A percentile compares a stretch with the other conserved stretches of the same genome.
phyloP scores from a whole-genome alignment of 2,888 invertebrate genomes.

The Lithophane leautieri region DNA sequence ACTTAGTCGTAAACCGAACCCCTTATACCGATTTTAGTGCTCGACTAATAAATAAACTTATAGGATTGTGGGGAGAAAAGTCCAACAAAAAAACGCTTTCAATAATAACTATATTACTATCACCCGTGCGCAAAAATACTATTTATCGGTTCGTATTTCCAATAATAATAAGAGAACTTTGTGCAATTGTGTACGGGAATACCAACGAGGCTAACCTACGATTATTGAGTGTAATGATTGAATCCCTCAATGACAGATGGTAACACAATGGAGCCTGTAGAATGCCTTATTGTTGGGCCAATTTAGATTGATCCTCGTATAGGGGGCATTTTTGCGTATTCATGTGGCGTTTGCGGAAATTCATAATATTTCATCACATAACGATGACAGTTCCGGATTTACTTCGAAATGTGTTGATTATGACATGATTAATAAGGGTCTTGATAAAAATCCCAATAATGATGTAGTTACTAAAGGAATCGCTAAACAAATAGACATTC shows the following conservation, averaged over 20 bases:
- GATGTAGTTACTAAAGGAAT: constrained; percentile 33
- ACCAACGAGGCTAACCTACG: constrained; percentile 77
- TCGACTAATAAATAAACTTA: constrained; percentile 87
- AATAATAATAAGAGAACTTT: constrained; percentile 80
- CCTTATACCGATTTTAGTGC: constrained; percentile 84
- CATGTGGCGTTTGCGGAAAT: constrained; percentile 74
- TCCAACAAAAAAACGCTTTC: constrained; percentile 72
- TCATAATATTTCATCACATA: constrained; percentile 76
- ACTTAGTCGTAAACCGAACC: constrained; percentile 84
- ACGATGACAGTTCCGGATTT: constrained; percentile 76
- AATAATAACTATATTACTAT: constrained; percentile 84
- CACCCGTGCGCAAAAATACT: constrained; percentile 78
- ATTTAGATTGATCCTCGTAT: constrained; percentile 79
- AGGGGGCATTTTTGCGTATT: constrained; percentile 86
- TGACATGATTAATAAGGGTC: constrained; percentile 57
- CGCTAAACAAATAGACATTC: constrained; percentile 23
- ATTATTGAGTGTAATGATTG: constrained; percentile 83
- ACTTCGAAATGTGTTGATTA: constrained; percentile 65
- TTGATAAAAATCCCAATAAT: constrained; percentile 23
- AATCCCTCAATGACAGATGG: constrained; percentile 88
- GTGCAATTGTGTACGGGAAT: constrained; percentile 74
- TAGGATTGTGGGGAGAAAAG: constrained; percentile 80
- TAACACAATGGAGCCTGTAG: constrained; percentile 76
- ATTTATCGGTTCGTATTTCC: constrained; percentile 78
- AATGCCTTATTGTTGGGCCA: constrained; percentile 81